Evolutionary conservation across 2,888 invertebrate species (phyloP).

Genomic region (Germaria angustata): DNA sequence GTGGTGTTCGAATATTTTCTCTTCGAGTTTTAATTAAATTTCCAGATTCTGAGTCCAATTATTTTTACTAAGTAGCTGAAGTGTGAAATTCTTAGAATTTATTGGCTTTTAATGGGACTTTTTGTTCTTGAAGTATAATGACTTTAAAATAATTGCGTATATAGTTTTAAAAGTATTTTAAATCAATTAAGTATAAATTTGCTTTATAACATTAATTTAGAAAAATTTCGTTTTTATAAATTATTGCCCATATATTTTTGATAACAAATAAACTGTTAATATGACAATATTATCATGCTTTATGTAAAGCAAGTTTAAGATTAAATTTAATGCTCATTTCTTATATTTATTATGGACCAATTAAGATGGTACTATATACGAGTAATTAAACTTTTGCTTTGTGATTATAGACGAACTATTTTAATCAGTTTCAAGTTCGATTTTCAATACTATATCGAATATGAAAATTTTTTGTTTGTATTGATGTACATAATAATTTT

Average conservation of each 20-base stretch:
- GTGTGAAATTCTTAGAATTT: slow-evolving; percentile 28
- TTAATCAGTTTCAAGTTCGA: background rate
- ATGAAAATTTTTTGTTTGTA: too few species aligned
- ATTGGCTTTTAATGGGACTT: slow-evolving; percentile 18
- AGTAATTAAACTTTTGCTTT: background rate
- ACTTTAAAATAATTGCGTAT: background rate
- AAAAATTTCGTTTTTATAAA: slow-evolving; percentile 1
- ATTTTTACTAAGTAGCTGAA: slow-evolving; percentile 5
- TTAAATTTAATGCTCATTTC: slow-evolving; percentile 7
- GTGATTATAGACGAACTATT: background rate
- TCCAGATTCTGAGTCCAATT: background rate
- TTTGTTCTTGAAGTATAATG: background rate
- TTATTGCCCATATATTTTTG: slow-evolving; percentile 11
- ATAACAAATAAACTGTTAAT: slow-evolving; percentile 33
- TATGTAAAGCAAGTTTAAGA: slow-evolving; percentile 12
- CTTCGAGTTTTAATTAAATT: background rate
- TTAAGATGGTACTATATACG: background rate
- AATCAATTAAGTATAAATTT: background rate
- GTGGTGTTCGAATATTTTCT: background rate
- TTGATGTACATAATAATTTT: too few species aligned
- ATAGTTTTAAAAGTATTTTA: too few species aligned
- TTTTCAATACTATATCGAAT: background rate
- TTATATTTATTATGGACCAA: background rate
- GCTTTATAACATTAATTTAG: background rate
- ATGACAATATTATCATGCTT: background rate